These are phyloP conservation scores for Pheosia tremula DNA, from an alignment of 2,888 invertebrate genomes.

Conservation along the genomic window DNA sequence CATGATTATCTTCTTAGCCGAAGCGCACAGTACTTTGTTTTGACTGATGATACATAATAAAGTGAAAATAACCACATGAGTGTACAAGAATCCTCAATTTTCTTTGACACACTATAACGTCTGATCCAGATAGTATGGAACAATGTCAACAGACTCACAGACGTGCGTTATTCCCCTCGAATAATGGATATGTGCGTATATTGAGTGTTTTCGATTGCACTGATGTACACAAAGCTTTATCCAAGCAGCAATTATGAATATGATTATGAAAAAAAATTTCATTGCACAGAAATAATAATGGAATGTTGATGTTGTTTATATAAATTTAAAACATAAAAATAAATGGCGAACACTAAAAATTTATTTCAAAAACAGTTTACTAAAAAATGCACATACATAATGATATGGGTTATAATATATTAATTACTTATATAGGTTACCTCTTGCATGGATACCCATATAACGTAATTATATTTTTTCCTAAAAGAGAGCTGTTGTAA, in stretches of 20 bases:
- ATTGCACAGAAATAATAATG: background rate
- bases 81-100: no score
- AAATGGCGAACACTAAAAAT: background rate
- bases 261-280: background rate
- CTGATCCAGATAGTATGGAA: background rate
- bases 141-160: background rate
- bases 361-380: conserved; percentile 2
- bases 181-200: conserved; percentile 2
- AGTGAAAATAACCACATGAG: no score
- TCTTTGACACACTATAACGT: background rate
- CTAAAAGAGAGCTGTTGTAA: no score
- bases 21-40: no score
- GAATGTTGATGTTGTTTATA: no score
- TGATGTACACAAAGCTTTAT: background rate
- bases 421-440: no score
- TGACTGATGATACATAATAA: no score
- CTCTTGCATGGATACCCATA: no score
- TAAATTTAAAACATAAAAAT: background rate
- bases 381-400: conserved; percentile 1
- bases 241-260: background rate
- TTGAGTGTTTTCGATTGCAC: background rate
- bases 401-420: no score
- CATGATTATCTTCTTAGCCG: no score
- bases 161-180: background rate
- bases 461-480: no score